phyloP scores from a whole-genome alignment of 2,113 vertebrate species.

The Petaurus breviceps region DNA sequence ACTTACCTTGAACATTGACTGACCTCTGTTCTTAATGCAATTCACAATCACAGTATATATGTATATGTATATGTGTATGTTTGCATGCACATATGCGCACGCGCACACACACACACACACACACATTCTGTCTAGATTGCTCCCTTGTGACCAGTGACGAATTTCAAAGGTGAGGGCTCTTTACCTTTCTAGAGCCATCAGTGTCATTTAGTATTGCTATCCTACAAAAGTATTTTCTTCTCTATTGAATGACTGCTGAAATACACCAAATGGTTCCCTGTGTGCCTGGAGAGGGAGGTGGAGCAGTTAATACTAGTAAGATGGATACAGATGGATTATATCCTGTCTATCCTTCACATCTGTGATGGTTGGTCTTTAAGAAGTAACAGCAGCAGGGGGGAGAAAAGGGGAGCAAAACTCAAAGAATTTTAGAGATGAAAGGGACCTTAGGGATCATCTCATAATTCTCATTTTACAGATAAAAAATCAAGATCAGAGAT shows the following conservation, averaged over 20 bases:
- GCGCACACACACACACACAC: neutral
- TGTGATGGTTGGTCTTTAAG: neutral
- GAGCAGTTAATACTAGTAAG: neutral
- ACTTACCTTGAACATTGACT: slow-evolving; percentile 7
- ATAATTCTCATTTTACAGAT: neutral
- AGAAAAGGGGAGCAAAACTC: neutral
- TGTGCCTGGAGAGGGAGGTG: neutral
- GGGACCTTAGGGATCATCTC: neutral
- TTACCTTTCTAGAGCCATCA: neutral
- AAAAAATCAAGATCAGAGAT: neutral
- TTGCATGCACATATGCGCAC: neutral
- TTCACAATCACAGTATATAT: neutral
- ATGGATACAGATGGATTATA: neutral
- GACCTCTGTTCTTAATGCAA: neutral
- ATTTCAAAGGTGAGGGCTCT: neutral
- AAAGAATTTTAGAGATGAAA: neutral
- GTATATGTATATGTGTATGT: neutral
- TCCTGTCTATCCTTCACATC: neutral
- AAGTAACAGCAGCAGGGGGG: neutral
- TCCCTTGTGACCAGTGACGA: neutral
- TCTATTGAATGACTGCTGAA: neutral
- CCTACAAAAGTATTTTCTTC: slow-evolving; percentile 9
- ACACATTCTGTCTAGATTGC: neutral
- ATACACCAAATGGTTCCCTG: neutral
- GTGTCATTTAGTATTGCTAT: neutral